Base-by-base conservation (phyloP, 2,113 vertebrate genomes). In the Physeter macrocephalus region DNA sequence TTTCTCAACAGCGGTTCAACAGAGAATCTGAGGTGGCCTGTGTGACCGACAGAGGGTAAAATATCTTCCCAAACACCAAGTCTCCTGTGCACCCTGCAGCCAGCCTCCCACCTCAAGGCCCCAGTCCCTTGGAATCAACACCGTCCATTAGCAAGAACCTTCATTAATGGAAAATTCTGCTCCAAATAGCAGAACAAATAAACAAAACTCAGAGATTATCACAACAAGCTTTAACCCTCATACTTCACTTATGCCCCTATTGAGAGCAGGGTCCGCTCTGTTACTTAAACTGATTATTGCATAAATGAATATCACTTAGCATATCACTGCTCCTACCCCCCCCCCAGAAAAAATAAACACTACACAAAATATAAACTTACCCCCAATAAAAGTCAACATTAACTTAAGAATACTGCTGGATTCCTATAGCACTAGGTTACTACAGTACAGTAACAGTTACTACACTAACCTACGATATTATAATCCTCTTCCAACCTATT, bases 201-300 rank as follows among this genome's bases (percentile, higher is more conserved):
- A 41, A 72, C 29, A 66, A 78, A 82, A 61, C 36, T 11, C 39
- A 74, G 23, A 59, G 61, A 57, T 20, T 5, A 62, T 9, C 57
- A 21, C 34, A 80, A 75, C 17, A 39, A 71, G 25, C 10, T n/a
- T 34, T 25, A 39, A 36, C 27, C 23, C 34, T 61, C 15, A 12
- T 0, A 9, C 6, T 34, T 23, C 64, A 20, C 17, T 7, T 43
- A 2, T 11, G 23, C 12, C 85, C 90, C 57, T 29, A 6, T 2
- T 39, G n/a, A 82, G 27, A 27, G n/a, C 39, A 77, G 46, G 4
- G 9, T 27, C 34, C 5, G 6, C 31, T 34, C 34, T 0, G 3
- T 39, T 36, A 4, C 20, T 66, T 6, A 43, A 8, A 20, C 0
- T 0, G 34, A 6, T 18, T 7, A 36, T 8, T 12, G n/a, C 10